Evolutionary conservation across 2,888 invertebrate species (phyloP), one percentile per base, ranked within the genome.

Genomic region (Nudaria mundana): DNA sequence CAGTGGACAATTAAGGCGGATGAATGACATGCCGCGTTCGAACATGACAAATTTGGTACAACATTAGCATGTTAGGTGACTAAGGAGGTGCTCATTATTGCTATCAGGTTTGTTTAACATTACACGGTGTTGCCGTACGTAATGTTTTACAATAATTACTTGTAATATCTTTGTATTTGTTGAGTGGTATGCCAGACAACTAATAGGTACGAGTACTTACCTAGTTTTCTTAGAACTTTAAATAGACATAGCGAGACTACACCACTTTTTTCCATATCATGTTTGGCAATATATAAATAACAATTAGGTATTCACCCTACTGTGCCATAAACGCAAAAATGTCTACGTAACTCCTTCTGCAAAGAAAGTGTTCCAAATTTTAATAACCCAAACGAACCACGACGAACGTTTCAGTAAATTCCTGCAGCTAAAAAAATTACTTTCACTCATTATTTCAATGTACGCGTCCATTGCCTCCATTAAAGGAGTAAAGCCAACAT

Each of bases 1-100:
- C 81, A 67, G 71, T 71, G 64, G 67, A 79, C 81, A 81, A 83
- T 83, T 81, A 78, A 71, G 69, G 66, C 66, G 70, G 70, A 74
- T 76, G 79, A 75, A 67, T 58, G 53, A 60, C 57, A 39, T 46
- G 41, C 48, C 40, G 49, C 33, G n/a, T 53, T 56, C 54, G 63
- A 66, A 68, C 67, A 67, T 61, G 62, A 65, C 62, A 55, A 62
- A 60, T 64, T 54, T 51, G 58, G 56, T 46, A 47, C 38, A 45
- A 39, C 53, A 62, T 64, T 63, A 62, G 59, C 66, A 66, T 62
- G 48, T 42, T 40, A 52, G 44, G 44, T 61, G 56, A 64, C 58
- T 66, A 68, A 69, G 61, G 56, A 61, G 53, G 51, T 48, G 44
- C 42, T 40, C 24, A 33, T 20, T 31, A 42, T 46, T 36, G 40